Conservation (phyloP, 2,797 vertebrate genomes). For the Rousettus madagascariensis region DNA sequence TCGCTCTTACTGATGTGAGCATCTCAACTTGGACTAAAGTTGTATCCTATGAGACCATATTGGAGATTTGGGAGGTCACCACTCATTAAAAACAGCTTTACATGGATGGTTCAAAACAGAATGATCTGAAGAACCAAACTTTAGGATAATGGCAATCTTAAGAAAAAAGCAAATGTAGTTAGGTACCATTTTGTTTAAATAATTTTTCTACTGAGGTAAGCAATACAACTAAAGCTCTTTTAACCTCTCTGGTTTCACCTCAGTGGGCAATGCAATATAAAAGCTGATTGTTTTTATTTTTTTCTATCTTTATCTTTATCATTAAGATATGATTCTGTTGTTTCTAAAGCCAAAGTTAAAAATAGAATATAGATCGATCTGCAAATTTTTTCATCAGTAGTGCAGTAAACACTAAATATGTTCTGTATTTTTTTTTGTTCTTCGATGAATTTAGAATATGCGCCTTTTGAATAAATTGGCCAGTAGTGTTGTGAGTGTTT, state of each 20-base stretch:
- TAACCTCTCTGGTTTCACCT: background rate
- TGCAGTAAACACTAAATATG: background rate
- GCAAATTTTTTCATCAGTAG: background rate
- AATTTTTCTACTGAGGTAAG: background rate
- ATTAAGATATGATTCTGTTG: background rate
- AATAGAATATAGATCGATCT: background rate
- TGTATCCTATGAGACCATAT: background rate
- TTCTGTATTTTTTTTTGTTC: background rate
- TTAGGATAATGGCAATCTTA: background rate
- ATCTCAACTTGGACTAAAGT: background rate
- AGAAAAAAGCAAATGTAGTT: background rate
- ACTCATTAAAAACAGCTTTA: constrained; percentile 24
- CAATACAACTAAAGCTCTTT: background rate
- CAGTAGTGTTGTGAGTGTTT: background rate
- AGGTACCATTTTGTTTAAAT: background rate
- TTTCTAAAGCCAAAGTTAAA: background rate
- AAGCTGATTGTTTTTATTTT: background rate
- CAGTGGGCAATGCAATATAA: background rate
- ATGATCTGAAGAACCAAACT: background rate
- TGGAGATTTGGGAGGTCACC: background rate
- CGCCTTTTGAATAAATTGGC: background rate
- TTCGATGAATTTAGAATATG: background rate
- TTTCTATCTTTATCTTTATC: background rate
- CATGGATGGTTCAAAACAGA: background rate
- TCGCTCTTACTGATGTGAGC: background rate